Evolutionary conservation across 2,113 vertebrate species (phyloP).

Genomic region (Corvus cornix): DNA sequence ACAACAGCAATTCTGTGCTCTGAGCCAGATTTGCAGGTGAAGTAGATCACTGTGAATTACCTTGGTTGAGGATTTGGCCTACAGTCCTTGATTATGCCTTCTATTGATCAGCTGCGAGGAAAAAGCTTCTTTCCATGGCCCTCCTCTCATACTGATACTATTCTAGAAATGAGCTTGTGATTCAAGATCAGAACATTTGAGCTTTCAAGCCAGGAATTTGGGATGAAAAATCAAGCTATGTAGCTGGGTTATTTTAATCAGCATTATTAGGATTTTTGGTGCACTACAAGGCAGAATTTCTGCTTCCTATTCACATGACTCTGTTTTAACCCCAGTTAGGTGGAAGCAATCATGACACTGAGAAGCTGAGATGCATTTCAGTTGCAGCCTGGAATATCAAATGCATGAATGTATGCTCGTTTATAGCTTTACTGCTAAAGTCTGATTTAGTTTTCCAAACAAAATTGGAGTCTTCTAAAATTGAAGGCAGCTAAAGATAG

Average conservation of each 20-base stretch:
- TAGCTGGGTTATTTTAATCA: neutral
- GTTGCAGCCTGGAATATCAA: neutral
- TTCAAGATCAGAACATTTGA: neutral
- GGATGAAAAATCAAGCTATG: neutral
- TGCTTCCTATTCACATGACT: neutral
- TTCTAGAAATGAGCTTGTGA: neutral
- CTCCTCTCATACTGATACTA: neutral
- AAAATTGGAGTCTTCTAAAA: conserved; percentile 35
- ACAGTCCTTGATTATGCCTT: neutral
- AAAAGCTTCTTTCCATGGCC: neutral
- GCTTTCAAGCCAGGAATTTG: neutral
- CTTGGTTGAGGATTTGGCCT: neutral
- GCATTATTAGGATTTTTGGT: neutral
- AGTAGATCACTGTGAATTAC: conserved; percentile 2
- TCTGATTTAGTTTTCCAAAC: conserved; percentile 12
- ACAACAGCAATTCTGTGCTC: neutral
- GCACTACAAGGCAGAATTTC: neutral
- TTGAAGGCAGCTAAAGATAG: conserved; percentile 44
- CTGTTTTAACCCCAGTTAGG: neutral
- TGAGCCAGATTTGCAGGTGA: neutral
- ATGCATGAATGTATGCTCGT: neutral
- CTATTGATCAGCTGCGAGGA: neutral
- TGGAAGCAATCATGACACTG: neutral
- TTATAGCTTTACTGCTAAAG: neutral
- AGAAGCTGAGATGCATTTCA: neutral